Conservation (phyloP, 2,113 vertebrate species). For the Zosterops hypoxanthus region DNA sequence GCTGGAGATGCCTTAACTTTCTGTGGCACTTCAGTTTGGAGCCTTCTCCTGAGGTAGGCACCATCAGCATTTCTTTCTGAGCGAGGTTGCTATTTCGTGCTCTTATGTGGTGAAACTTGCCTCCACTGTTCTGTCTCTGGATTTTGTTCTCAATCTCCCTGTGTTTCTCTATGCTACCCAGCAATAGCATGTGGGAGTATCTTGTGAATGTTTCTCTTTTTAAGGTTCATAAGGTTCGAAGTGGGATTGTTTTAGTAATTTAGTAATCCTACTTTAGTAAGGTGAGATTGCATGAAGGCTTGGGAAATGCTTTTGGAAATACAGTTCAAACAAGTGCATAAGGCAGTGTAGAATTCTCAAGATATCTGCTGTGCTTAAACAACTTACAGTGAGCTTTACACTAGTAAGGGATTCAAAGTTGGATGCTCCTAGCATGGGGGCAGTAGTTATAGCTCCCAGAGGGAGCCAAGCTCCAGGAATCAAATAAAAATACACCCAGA, state of each 20-base stretch:
- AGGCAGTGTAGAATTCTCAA: neutral
- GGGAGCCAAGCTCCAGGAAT: neutral
- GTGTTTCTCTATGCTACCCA: neutral
- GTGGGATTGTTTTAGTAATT: neutral
- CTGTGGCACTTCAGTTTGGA: neutral
- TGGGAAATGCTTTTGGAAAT: neutral
- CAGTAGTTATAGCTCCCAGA: neutral
- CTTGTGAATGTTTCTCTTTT: accelerated
- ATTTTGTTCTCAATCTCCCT: neutral
- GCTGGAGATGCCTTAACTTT: neutral
- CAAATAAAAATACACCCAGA: neutral
- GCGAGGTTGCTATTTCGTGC: neutral
- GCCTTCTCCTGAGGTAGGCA: neutral
- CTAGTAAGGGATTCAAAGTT: neutral
- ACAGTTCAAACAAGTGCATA: neutral
- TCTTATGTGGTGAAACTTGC: neutral
- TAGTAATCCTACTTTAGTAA: neutral
- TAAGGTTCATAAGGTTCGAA: neutral
- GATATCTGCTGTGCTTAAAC: neutral
- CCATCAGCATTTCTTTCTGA: neutral
- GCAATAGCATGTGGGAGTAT: neutral
- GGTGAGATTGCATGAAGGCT: neutral
- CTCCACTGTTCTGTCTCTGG: accelerated
- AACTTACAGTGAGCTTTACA: neutral
- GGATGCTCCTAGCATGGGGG: neutral